Conservation (phyloP, 2,113 vertebrate species). For the Ariopsis seemanni region DNA sequence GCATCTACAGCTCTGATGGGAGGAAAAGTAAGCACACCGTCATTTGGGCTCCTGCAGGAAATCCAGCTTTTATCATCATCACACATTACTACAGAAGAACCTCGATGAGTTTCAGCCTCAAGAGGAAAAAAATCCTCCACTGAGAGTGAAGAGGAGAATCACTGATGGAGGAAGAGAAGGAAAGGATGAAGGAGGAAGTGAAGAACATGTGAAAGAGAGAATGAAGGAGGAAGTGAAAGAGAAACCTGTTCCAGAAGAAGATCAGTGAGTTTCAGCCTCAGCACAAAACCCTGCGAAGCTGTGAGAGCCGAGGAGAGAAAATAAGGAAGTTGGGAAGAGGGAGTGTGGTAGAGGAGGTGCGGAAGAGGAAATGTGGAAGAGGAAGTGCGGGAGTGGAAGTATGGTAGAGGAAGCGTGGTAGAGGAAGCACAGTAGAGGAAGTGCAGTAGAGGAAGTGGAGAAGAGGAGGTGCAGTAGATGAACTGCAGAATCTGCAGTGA, state of each 20-base stretch:
- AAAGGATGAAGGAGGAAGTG: no score
- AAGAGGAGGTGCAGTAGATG: not conserved
- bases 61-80: not conserved
- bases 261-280: no score
- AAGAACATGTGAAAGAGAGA: no score
- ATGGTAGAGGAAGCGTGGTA: not conserved
- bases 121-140: no score
- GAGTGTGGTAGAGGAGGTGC: not conserved
- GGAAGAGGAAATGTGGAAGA: not conserved
- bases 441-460: not conserved
- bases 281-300: no score
- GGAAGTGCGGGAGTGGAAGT: not conserved
- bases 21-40: not conserved
- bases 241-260: no score
- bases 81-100: not conserved
- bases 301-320: no score
- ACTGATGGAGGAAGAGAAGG: no score
- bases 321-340: not conserved
- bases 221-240: no score
- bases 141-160: no score
- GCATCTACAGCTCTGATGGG: not conserved
- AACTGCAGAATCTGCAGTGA: not conserved
- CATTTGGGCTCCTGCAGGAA: not conserved
- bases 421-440: not conserved
- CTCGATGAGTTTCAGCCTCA: no score